Base-by-base conservation (phyloP, 2,888 invertebrate genomes). In the Minunthozetes semirufus region DNA sequence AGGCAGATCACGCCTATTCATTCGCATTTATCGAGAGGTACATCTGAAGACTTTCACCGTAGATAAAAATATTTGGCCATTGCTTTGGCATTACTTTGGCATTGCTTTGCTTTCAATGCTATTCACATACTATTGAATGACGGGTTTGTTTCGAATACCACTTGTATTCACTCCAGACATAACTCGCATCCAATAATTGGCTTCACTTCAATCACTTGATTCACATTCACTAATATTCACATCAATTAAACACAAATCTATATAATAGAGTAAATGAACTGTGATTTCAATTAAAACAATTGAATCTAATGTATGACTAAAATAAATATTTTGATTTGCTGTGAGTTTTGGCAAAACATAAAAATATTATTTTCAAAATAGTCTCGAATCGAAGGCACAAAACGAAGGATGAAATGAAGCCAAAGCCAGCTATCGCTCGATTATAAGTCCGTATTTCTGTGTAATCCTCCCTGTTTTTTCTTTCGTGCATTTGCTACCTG, bases 1-100 rank as follows among this genome's bases (percentile, higher is more conserved):
- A 53, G 33, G 33, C 53, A 53, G 53, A 53, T 53, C 53, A 53
- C 53, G 53, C 53, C 53, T 53, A 22, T 53, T 53, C 53, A 53
- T 53, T 53, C 53, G 53, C 25, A 1, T 53, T 42, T 42, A 42
- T 42, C 42, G 42, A 42, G 42, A 42, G 42, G 42, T 42, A 42
- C 25, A 53, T 53, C 53, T 53, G 19, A 53, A 53, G 53, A 53
- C 53, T 53, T 53, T 53, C 53, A 53, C 53, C 53, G 25, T 53
- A 53, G 53, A 53, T 53, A 53, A 53, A 53, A 53, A 19, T 53
- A 53, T 53, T 53, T 53, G 19, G 19, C 53, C 19, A 25, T 25
- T 53, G 42, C n/a, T n/a, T n/a, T n/a, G n/a, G n/a, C n/a, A n/a
- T n/a, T n/a, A n/a, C n/a, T n/a, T n/a, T n/a, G n/a, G n/a, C n/a